These are phyloP conservation scores for Oryzaephilus surinamensis DNA, from an alignment of 1,140 invertebrate species.

Conservation along the genomic window DNA sequence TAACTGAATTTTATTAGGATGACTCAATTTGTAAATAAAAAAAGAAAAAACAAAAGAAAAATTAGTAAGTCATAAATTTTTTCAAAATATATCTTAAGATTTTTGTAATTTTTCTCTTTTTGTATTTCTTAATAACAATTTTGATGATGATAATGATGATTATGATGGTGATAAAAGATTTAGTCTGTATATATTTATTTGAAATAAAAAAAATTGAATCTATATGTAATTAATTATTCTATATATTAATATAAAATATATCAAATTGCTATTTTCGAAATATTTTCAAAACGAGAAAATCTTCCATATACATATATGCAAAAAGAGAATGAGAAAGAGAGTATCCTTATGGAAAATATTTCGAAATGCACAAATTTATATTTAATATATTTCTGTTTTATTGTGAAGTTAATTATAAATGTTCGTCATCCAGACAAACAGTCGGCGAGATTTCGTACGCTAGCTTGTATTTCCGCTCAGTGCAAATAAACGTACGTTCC, in stretches of 20 bases:
- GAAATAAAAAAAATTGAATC: constrained; percentile 14
- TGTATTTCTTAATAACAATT: constrained; percentile 19
- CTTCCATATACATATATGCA: not conserved
- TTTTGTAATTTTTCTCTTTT: constrained; percentile 23
- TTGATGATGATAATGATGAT: too few species aligned
- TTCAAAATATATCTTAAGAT: too few species aligned
- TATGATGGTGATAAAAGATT: constrained; percentile 27
- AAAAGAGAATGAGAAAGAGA: not conserved
- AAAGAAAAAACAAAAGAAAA: not conserved
- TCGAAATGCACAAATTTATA: constrained; percentile 24
- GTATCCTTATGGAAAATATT: too few species aligned
- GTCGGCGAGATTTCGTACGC: constrained; percentile 35
- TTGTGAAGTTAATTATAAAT: constrained; percentile 32
- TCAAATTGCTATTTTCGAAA: not conserved
- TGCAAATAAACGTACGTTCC: constrained; percentile 38
- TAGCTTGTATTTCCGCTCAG: constrained; percentile 37
- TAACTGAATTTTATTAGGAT: constrained; percentile 20
- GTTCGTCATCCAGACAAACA: constrained; percentile 30
- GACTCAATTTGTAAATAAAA: constrained; percentile 19
- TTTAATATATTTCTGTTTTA: constrained; percentile 31
- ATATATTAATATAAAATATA: constrained; percentile 14
- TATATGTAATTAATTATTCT: constrained; percentile 24
- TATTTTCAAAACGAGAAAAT: not conserved
- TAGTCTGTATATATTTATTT: constrained; percentile 33
- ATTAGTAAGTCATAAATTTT: too few species aligned